phyloP scores from a whole-genome alignment of 2,113 vertebrate genomes.

The Dasyprocta punctata region DNA sequence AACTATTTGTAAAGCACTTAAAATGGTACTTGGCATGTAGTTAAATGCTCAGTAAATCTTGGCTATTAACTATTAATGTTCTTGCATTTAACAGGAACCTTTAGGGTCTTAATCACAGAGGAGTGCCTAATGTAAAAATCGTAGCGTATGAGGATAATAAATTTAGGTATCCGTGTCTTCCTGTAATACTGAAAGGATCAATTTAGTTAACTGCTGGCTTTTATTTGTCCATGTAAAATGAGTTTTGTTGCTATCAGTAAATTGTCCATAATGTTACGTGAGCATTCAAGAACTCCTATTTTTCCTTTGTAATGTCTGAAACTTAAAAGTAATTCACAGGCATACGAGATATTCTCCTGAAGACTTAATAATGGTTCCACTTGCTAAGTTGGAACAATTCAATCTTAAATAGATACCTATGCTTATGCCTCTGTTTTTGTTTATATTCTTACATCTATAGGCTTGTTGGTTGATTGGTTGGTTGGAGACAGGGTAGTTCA shows the following conservation, averaged over 20 bases:
- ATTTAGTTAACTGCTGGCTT: slow-evolving; percentile 47
- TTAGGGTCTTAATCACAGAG: slow-evolving; percentile 57
- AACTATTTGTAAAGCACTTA: slow-evolving; percentile 53
- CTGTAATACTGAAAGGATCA: slow-evolving; percentile 43
- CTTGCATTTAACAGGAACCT: slow-evolving; percentile 51
- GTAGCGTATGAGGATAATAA: slow-evolving; percentile 28
- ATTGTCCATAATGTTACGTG: slow-evolving; percentile 52
- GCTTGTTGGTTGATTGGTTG: background rate
- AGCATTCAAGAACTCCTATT: slow-evolving; percentile 14
- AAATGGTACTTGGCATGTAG: slow-evolving; percentile 30
- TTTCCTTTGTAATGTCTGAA: slow-evolving; percentile 44
- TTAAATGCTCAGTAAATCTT: slow-evolving; percentile 65
- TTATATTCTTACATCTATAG: background rate
- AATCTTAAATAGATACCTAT: slow-evolving; percentile 45
- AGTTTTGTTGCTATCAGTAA: slow-evolving; percentile 55
- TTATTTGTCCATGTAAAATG: slow-evolving; percentile 57
- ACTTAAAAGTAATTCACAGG: slow-evolving; percentile 54
- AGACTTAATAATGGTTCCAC: slow-evolving; percentile 2
- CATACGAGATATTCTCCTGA: slow-evolving; percentile 42
- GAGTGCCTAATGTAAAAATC: slow-evolving; percentile 48
- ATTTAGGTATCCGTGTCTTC: slow-evolving; percentile 44
- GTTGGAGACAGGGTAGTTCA: background rate
- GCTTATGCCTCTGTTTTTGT: slow-evolving; percentile 27
- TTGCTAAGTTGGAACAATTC: slow-evolving; percentile 45
- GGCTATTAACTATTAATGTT: slow-evolving; percentile 50